Base-by-base conservation (phyloP, 2,888 invertebrate species). In the Hedya salicella region DNA sequence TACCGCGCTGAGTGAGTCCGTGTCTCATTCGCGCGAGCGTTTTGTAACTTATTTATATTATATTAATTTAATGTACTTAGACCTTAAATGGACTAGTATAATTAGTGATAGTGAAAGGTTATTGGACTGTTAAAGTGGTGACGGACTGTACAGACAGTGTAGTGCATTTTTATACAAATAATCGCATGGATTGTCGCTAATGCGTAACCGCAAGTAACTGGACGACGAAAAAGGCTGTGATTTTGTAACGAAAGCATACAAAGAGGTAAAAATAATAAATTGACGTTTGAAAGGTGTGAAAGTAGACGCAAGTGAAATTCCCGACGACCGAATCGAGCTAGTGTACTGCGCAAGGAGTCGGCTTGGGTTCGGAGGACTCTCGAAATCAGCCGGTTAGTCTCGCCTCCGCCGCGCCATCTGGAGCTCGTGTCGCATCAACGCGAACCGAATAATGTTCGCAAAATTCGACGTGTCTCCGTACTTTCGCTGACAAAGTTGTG, bases 391-490 rank as follows among this genome's bases (percentile, higher is more conserved):
- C 76, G 80, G 71, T 62, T 79, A 73, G 73, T 67, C 73, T 75
- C 68, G 73, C 73, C 72, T 73, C 78, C 72, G 78, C 73, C 75
- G 87, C 91, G 91, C 89, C 91, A 86, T 82, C 90, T 89, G 77
- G 73, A 75, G 73, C 75, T 75, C 76, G 76, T 80, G 71, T 78
- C 70, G 76, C 72, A 76, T 83, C 86, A 89, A 87, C 76, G 76
- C 83, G 78, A 72, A 72, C 70, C 70, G 74, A 79, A 84, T 75
- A 87, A 88, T 86, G 87, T 82, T 87, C 71, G 78, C 75, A 73
- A 78, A 79, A 71, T 83, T 85, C 56, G 62, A 88, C 89, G 89
- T 91, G 89, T 89, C 89, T n/a, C 71, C 80, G 80, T 83, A 88
- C 88, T 87, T 89, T 89, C 88, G 82, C 84, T 85, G 75, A 73